phyloP scores from a whole-genome alignment of 2,113 vertebrate genomes.

The Hemicordylus capensis region DNA sequence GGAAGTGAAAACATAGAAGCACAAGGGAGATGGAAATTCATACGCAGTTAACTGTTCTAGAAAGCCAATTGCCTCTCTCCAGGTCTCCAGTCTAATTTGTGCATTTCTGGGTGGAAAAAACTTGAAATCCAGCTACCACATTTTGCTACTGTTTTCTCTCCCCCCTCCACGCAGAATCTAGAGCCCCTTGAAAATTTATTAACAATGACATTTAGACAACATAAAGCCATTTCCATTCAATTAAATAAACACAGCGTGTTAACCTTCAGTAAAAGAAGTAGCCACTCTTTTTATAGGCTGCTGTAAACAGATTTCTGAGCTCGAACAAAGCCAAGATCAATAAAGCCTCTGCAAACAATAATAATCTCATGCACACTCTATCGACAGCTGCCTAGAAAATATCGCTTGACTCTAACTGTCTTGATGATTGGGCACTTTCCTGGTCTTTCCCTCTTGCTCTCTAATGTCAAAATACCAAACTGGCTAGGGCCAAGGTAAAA shows the following conservation, averaged over 20 bases:
- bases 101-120: conserved; percentile 19
- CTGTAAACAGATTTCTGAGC: conserved; percentile 77
- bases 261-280: conserved; percentile 80
- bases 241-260: conserved; percentile 78
- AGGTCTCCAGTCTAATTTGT: conserved; percentile 29
- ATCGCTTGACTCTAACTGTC: conserved; percentile 68
- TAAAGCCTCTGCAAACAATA: conserved; percentile 78
- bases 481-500: conserved; percentile 24
- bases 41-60: not conserved
- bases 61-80: conserved; percentile 41
- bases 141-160: conserved; percentile 41
- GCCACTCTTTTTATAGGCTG: conserved; percentile 74
- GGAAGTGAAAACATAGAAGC: not conserved
- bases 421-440: conserved; percentile 50
- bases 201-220: conserved; percentile 79
- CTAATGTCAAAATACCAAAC: conserved; percentile 59
- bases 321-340: conserved; percentile 79
- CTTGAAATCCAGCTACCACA: not conserved
- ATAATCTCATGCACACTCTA: conserved; percentile 77
- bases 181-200: conserved; percentile 72
- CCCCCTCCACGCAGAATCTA: conserved; percentile 40
- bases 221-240: conserved; percentile 79
- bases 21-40: conserved; percentile 16
- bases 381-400: conserved; percentile 78
- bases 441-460: conserved; percentile 56